Evolutionary conservation across 1,140 invertebrate genomes (phyloP), one percentile per base, ranked within the genome.

Genomic region (Drosophila paulistorum): DNA sequence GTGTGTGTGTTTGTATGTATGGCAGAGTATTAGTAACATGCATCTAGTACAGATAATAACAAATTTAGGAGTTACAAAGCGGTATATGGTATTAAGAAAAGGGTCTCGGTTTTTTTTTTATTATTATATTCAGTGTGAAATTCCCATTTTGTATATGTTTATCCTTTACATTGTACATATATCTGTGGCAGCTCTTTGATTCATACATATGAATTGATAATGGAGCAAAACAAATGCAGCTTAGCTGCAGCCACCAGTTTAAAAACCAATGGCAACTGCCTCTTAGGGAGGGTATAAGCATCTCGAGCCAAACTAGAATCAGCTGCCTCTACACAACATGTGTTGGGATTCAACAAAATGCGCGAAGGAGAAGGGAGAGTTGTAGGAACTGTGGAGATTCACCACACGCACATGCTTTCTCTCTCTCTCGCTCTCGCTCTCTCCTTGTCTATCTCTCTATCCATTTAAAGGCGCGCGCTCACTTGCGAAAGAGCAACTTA

Each of bases 171-270:
- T 9, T 37, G 14, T 14, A 6, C 26, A 30, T 5, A 7, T 51
- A 17, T 51, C 17, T 20, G 17, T 51, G 10, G 1, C 5, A 6
- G n/a, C 14, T 17, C n/a, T 14, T 45, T 51, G 17, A 23, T 76
- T 73, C 68, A 67, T 33, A 61, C 83, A 79, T 79, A 87, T 87
- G 83, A 86, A 86, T 86, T 87, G 83, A 74, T 86, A 87, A 87
- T 87, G 79, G 83, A 73, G 79, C 70, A 85, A 81, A 79, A 75
- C 74, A 85, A 81, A 79, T 86, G 82, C 82, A 86, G 83, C 72
- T 65, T 33, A 58, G 41, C 23, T 77, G 75, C 79, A 82, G 68
- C 61, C 58, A 74, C 5, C 58, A 69, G 42, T 79, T 79, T 68
- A 75, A 85, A 82, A 87, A 85, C 79, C 78, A 68, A 85, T 85